Conservation (phyloP, 2,888 invertebrate genomes). For the Drosophila subsilvestris region DNA sequence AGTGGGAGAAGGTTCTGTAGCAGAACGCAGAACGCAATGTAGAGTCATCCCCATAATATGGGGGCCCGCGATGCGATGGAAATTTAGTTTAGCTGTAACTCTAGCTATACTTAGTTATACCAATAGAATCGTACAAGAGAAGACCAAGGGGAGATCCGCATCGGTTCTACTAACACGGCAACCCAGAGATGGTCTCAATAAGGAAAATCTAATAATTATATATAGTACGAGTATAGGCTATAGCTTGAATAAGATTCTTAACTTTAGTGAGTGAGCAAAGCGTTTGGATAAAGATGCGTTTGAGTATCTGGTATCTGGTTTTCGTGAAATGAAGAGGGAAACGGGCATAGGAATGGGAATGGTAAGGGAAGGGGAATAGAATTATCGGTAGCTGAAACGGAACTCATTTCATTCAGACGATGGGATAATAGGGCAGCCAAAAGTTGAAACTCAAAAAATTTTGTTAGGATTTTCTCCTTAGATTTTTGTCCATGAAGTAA, state of each 20-base stretch:
- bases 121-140: conserved; percentile 73
- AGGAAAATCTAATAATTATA: conserved; percentile 59
- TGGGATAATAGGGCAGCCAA: conserved; percentile 33
- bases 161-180: conserved; percentile 26
- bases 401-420: conserved; percentile 66
- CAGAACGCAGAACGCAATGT: conserved; percentile 66
- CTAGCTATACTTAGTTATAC: conserved; percentile 63
- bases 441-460: conserved; percentile 46
- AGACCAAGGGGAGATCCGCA: conserved; percentile 69
- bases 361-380: neutral
- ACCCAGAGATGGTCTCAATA: conserved; percentile 33
- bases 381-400: conserved; percentile 16
- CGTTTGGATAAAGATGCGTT: conserved; percentile 39
- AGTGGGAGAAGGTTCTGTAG: conserved; percentile 63
- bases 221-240: conserved; percentile 34
- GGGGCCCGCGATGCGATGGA: conserved; percentile 61
- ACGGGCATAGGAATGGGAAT: neutral
- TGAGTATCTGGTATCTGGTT: conserved; percentile 32
- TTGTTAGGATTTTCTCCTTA: conserved; percentile 62
- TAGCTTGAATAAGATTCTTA: conserved; percentile 41
- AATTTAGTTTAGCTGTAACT: conserved; percentile 67
- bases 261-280: conserved; percentile 47
- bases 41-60: conserved; percentile 70
- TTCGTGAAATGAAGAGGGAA: conserved; percentile 8
- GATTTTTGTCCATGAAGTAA: conserved; percentile 45